These are phyloP conservation scores for Pyrrhosoma nymphula DNA, from an alignment of 2,888 invertebrate species.

Conservation along the genomic window DNA sequence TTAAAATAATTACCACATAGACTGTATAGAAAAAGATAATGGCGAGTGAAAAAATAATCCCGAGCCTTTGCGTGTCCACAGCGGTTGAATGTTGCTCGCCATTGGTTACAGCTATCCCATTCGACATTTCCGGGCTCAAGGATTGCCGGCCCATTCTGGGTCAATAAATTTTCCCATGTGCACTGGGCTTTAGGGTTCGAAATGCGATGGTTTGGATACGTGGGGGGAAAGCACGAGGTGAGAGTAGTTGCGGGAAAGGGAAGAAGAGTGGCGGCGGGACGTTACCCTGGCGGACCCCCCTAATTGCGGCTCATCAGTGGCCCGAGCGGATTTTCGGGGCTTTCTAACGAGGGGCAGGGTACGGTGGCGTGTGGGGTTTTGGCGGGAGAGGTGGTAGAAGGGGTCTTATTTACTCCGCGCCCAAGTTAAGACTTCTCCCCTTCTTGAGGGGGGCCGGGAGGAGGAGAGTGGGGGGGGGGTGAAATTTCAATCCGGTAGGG, in stretches of 20 bases:
- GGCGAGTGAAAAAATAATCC: no score
- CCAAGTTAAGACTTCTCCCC: background rate
- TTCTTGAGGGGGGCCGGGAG: no score
- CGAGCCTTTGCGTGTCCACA: no score
- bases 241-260: background rate
- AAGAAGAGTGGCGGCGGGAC: background rate
- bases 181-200: background rate
- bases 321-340: background rate
- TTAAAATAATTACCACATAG: no score
- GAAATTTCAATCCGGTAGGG: background rate
- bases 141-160: no score
- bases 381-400: background rate
- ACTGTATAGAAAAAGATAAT: no score
- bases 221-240: background rate
- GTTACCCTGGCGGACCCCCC: background rate
- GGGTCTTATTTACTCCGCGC: background rate
- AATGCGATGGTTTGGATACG: background rate
- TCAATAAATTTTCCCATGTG: no score
- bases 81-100: no score
- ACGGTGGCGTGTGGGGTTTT: background rate
- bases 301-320: conserved; percentile 28
- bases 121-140: no score
- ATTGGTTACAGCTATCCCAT: no score
- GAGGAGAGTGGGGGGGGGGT: background rate
- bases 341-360: background rate